Evolutionary conservation across 2,888 invertebrate species (phyloP).

Genomic region (Agrypnus murinus): DNA sequence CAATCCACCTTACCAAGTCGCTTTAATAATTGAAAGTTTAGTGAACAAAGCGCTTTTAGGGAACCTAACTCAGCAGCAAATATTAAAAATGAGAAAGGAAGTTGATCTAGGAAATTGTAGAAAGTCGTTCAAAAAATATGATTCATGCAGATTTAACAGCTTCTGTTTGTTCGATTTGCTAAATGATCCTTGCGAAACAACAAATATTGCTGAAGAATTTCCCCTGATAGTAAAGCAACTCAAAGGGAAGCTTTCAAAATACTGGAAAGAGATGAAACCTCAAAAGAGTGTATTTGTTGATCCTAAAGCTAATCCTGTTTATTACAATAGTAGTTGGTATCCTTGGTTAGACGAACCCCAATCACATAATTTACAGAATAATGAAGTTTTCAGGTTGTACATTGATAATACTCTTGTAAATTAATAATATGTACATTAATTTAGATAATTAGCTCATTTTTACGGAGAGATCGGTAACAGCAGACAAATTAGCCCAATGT

Average conservation of each 20-base stretch:
- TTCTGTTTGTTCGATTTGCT: conserved; percentile 65
- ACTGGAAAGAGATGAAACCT: conserved; percentile 57
- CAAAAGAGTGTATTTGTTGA: conserved; percentile 52
- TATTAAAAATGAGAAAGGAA: conserved; percentile 52
- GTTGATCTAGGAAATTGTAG: conserved; percentile 47
- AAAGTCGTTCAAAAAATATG: not conserved
- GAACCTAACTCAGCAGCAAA: conserved; percentile 51
- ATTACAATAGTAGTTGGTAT: conserved; percentile 39
- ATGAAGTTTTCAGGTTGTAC: too few species aligned
- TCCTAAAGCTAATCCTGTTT: conserved; percentile 36
- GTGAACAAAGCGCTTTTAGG: conserved; percentile 60
- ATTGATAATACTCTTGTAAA: too few species aligned
- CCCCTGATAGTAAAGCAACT: conserved; percentile 55
- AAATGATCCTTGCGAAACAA: conserved; percentile 66
- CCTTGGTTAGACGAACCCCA: conserved; percentile 43
- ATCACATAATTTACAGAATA: too few species aligned
- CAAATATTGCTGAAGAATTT: conserved; percentile 58
- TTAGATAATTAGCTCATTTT: too few species aligned
- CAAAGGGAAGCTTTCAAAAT: conserved; percentile 55
- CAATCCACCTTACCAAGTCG: conserved; percentile 60
- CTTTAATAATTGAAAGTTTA: conserved; percentile 59
- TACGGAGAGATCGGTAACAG: too few species aligned
- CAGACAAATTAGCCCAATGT: too few species aligned
- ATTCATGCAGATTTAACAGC: conserved; percentile 48
- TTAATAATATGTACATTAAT: too few species aligned